These are phyloP conservation scores for Ostrea edulis DNA, from an alignment of 1,140 invertebrate genomes.

Conservation along the genomic window DNA sequence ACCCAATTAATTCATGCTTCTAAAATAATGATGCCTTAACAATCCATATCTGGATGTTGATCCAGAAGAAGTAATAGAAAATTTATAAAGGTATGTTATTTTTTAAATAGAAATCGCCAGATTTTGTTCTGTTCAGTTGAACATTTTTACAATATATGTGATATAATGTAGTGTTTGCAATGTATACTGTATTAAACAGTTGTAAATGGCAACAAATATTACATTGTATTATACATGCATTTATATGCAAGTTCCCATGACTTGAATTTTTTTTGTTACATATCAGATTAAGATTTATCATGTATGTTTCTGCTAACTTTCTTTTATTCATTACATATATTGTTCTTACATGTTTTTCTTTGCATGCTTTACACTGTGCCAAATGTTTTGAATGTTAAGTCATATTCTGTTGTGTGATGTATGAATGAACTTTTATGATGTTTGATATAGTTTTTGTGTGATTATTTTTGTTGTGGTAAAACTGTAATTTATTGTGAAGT, in stretches of 20 bases:
- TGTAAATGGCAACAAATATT: too few species aligned
- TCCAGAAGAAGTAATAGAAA: not conserved
- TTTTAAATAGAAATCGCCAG: not conserved
- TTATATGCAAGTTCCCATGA: not conserved
- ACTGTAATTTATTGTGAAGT: not conserved
- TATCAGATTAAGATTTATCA: not conserved
- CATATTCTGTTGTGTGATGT: not conserved
- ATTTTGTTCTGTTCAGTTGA: not conserved
- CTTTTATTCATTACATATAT: not conserved
- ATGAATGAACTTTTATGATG: not conserved
- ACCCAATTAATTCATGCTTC: not conserved
- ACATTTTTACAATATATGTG: not conserved
- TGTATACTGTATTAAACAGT: not conserved
- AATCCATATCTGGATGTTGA: not conserved
- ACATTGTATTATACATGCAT: not conserved
- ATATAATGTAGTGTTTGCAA: not conserved
- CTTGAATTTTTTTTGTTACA: not conserved
- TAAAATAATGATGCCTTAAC: not conserved
- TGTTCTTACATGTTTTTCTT: constrained; percentile 3
- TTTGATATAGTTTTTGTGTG: not conserved
- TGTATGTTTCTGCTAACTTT: not conserved
- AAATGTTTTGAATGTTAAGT: not conserved
- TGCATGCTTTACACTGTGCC: constrained; percentile 32
- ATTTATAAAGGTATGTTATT: not conserved
- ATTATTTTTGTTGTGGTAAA: not conserved